phyloP scores from a whole-genome alignment of 2,797 vertebrate species.

The Sebastes minor region DNA sequence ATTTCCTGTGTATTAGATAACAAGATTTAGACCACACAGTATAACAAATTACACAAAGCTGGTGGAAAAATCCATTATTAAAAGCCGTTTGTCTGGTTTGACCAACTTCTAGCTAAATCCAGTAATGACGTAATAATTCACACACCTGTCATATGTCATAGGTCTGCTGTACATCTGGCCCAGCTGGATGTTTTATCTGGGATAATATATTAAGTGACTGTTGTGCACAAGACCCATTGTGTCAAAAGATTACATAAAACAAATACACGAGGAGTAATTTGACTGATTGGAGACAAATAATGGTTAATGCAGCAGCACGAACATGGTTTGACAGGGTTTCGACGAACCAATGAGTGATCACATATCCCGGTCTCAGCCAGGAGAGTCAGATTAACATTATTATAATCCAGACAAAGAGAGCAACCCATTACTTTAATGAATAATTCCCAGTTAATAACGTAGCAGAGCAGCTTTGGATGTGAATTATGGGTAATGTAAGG shows the following conservation, averaged over 20 bases:
- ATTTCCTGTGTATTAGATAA: slow-evolving; percentile 32
- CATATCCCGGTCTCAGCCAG: slow-evolving; percentile 20
- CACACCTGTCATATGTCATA: slow-evolving; percentile 39
- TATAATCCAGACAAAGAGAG: slow-evolving; percentile 66
- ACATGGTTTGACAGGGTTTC: not conserved
- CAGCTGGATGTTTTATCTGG: slow-evolving; percentile 7
- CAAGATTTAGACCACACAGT: not conserved
- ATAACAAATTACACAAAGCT: slow-evolving; percentile 14
- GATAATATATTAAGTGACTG: not conserved
- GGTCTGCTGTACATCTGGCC: slow-evolving; percentile 26
- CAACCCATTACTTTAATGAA: slow-evolving; percentile 63
- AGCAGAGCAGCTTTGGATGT: slow-evolving; percentile 30
- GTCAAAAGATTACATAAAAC: slow-evolving; percentile 35
- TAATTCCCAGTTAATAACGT: slow-evolving; percentile 53
- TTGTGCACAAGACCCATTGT: not conserved
- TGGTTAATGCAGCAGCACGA: not conserved
- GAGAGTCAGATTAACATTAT: slow-evolving; percentile 60
- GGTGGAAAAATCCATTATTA: slow-evolving; percentile 14
- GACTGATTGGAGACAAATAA: slow-evolving; percentile 6
- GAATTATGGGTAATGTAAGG: slow-evolving; percentile 34
- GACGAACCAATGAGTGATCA: slow-evolving; percentile 25
- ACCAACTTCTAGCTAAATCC: slow-evolving; percentile 30
- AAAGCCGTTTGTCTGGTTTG: slow-evolving; percentile 24
- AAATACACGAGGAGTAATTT: slow-evolving; percentile 31
- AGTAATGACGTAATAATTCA: slow-evolving; percentile 12